These are phyloP conservation scores for Strigops habroptila DNA, from an alignment of 2,113 vertebrate genomes.

Conservation along the genomic window DNA sequence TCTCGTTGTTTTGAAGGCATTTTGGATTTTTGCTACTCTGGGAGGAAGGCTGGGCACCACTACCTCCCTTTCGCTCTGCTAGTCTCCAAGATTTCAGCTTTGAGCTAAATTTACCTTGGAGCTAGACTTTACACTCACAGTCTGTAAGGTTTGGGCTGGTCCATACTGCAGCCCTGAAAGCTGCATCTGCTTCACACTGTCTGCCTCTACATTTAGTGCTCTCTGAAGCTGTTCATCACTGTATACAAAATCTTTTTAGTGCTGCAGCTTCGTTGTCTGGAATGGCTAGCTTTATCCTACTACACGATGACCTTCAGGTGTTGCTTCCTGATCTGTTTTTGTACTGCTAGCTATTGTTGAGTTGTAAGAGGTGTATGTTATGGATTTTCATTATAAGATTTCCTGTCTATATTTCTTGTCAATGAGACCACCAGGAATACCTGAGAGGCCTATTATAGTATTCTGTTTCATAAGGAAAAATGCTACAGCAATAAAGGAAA, in stretches of 20 bases:
- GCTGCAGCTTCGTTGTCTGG: background rate
- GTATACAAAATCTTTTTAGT: background rate
- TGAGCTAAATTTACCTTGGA: background rate
- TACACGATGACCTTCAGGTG: background rate
- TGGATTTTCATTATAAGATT: background rate
- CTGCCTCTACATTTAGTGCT: background rate
- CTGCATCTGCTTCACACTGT: background rate
- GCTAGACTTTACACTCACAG: background rate
- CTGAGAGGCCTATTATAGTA: background rate
- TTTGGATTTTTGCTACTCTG: background rate
- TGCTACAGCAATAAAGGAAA: background rate
- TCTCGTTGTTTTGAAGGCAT: background rate
- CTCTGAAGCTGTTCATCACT: background rate
- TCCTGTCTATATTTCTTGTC: background rate
- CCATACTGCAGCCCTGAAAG: background rate
- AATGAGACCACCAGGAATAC: background rate
- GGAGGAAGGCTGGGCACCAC: background rate
- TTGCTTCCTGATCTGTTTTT: background rate
- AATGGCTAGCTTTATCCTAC: background rate
- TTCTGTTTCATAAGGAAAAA: background rate
- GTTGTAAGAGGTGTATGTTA: rapidly evolving
- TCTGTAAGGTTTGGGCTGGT: background rate
- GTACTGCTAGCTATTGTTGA: background rate
- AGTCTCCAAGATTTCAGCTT: background rate
- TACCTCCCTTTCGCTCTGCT: background rate